Base-by-base conservation (phyloP, 2,113 vertebrate genomes). In the Siniperca chuatsi region DNA sequence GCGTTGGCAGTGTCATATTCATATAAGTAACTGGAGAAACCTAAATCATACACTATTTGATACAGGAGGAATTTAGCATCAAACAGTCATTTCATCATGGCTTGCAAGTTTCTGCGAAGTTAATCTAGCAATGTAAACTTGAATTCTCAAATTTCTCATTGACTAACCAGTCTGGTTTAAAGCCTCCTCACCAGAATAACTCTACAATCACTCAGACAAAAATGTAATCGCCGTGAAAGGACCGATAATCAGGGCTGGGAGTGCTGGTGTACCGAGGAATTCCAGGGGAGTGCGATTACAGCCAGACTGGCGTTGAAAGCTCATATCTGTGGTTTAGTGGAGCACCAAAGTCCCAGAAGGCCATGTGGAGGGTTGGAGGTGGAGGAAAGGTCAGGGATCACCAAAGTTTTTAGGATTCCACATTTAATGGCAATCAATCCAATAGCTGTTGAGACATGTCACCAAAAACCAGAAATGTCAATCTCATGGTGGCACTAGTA, bases 241-340 rank as follows among this genome's bases (percentile, higher is more conserved):
- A 11, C 29, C 29, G 20, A 42, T 85, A 82, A 90, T 90, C 83
- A 75, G 84, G 75, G 68, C 66, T 57, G 80, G 88, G 90, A 88
- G 88, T 67, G 68, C 58, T 78, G 83, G 87, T 54, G 50, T 35
- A 65, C 70, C 42, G 1, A 83, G 66, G 89, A 90, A 93, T 93
- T 93, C 90, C 89, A 87, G 44, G 84, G 87, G 84, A 91, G 87
- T 91, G 82, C 16, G 73, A 79, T 93, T 91, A 91, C 83, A 57
- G 83, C 37, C 79, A 77, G 88, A 46, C 75, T 75, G 85, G 84
- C 60, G 91, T 83, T 92, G 90, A 92, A 91, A 93, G 85, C 70
- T 15, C 88, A 73, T 88, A 89, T 92, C 88, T 90, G 83, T 90
- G 90, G 90, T 10, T 84, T 81, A 46, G 79, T 54, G 81, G 75